Base-by-base conservation (phyloP, 2,113 vertebrate species). In the Mormyrus lacerda region DNA sequence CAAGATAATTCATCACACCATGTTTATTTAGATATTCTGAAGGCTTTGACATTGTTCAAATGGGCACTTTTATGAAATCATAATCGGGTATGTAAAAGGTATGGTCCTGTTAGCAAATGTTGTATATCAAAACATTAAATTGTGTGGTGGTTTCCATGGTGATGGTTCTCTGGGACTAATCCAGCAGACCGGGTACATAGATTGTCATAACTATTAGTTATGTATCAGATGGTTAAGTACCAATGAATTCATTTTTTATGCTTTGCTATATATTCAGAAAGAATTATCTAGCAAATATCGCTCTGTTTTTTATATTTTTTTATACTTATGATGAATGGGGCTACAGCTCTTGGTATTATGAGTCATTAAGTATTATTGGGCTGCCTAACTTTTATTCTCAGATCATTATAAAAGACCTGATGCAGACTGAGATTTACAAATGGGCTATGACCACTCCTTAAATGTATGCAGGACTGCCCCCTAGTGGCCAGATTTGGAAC, bases 401-500 rank as follows among this genome's bases (percentile, higher is more conserved):
- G 24, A 2, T 61, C 24, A 51, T 10, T 24, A 61, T 61, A 24
- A 61, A 61, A 61, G 58, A n/a, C 58, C 24, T n/a, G 58, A n/a
- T 61, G 58, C 58, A 61, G 21, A n/a, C 8, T 61, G 58, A 61
- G 58, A 61, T 27, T 61, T 61, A 61, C 58, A 83, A 44, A 85
- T 85, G 24, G 45, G n/a, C 3, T 10, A 27, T 48, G 45, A 45
- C 47, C 35, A 53, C 31, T 50, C 15, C 47, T 55, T 87, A 55
- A 4, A 55, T 35, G 11, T 87, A 31, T 58, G 39, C 44, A 88
- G 89, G 55, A 53, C 24, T 24, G 21, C 89, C 91, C 53, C 87
- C 90, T 91, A 69, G 35, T 90, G 86, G 44, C 65, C 85, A 17
- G 17, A 7, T 44, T 48, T 19, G 82, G 50, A 87, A 39, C 61